Conservation (phyloP, 1,140 invertebrate species). For the Drosophila triauraria region DNA sequence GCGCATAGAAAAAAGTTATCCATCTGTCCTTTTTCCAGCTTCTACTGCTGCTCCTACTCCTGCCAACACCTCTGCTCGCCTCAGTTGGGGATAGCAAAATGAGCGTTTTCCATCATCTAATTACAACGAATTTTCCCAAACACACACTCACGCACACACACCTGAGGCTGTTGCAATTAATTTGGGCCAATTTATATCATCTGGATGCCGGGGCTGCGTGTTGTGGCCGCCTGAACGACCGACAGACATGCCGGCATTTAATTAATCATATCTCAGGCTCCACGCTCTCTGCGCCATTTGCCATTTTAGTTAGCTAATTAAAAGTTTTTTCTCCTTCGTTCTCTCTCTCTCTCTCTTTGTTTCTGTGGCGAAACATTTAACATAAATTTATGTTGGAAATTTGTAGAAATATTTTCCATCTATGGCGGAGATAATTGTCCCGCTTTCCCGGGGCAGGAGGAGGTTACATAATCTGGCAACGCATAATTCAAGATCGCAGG, state of each 20-base stretch:
- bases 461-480: slow-evolving; percentile 60
- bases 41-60: slow-evolving; percentile 3
- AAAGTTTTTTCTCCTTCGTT: slow-evolving; percentile 59
- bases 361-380: slow-evolving; percentile 65
- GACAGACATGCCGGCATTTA: slow-evolving; percentile 70
- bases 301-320: slow-evolving; percentile 80
- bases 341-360: neutral
- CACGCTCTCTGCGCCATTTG: slow-evolving; percentile 74
- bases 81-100: slow-evolving; percentile 16
- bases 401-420: slow-evolving; percentile 52
- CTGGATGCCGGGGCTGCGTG: slow-evolving; percentile 34
- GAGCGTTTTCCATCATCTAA: slow-evolving; percentile 77
- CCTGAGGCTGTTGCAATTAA: slow-evolving; percentile 81
- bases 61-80: slow-evolving; percentile 2
- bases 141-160: slow-evolving; percentile 39
- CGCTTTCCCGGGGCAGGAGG: neutral
- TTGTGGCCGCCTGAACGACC: slow-evolving; percentile 14
- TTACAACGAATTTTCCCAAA: slow-evolving; percentile 71
- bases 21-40: neutral
- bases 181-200: slow-evolving; percentile 81
- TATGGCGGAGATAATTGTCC: slow-evolving; percentile 50
- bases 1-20: slow-evolving; percentile 51
- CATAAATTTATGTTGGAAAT: slow-evolving; percentile 60
- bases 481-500: slow-evolving; percentile 81
- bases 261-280: slow-evolving; percentile 78